Evolutionary conservation across 2,797 vertebrate species (phyloP), one percentile per base, ranked within the genome.

Genomic region (Hipposideros larvatus): DNA sequence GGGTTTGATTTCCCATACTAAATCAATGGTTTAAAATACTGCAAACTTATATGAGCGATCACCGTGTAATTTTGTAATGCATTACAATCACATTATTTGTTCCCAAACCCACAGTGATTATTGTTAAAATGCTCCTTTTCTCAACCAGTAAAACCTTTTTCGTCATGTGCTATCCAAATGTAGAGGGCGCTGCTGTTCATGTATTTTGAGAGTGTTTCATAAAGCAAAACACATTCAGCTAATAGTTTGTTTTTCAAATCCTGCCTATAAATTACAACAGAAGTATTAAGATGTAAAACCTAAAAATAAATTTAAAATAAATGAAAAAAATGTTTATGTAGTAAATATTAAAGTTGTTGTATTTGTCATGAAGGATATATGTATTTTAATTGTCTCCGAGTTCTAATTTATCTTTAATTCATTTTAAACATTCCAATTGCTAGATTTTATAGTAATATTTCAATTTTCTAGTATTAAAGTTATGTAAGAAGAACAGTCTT

Each of bases 171-270:
- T 85, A 97, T 97, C 96, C 96, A 98, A 98, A 95, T 97, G 98
- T 98, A 99, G 99, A 98, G 98, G 99, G 99, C 98, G 98, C 98
- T 99, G 97, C 99, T 99, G 98, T 71, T 99, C 98, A 78, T 19
- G 46, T 96, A 99, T 99, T 99, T 97, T 97, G 71, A 97, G 92
- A 97, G 78, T 87, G 63, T 97, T 98, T 97, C 93, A 85, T 97
- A 96, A 94, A 88, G 78, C 90, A 92, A 95, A 98, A 93, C 95
- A 96, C 89, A 96, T 90, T 97, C 94, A 96, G 97, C 92, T 97
- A 96, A 97, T 88, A 97, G 92, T 94, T 97, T 98, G 97, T 95
- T 97, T 97, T 98, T 98, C 96, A 98, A 98, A 98, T 96, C 59
- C 97, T 98, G 95, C 96, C 86, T 94, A 84, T 96, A 97, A 98